These are phyloP conservation scores for Cosmorhoe ocellata DNA, from an alignment of 2,888 invertebrate genomes.

Conservation along the genomic window DNA sequence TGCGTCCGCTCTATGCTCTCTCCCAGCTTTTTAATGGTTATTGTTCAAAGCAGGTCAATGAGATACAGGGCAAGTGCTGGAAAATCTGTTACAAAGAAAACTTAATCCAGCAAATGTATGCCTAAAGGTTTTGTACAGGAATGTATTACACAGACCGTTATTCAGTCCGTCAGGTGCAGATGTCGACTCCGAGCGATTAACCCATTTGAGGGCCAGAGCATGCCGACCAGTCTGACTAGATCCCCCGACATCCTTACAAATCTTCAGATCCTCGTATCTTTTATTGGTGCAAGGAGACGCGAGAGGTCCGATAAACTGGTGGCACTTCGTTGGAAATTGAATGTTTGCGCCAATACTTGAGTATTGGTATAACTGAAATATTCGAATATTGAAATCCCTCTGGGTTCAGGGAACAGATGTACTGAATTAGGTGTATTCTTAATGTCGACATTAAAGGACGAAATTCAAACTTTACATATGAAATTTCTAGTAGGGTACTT, in stretches of 20 bases:
- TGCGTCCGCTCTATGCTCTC: no score
- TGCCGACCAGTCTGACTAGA: conserved; percentile 46
- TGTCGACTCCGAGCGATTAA: conserved; percentile 75
- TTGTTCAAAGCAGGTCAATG: conserved; percentile 14
- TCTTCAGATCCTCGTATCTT: conserved; percentile 26
- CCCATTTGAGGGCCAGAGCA: conserved; percentile 66
- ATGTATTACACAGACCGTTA: conserved; percentile 64
- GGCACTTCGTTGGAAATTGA: conserved; percentile 54
- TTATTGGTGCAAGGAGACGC: conserved; percentile 26
- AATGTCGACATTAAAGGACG: conserved; percentile 17
- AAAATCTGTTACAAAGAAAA: conserved; percentile 21
- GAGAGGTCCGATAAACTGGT: conserved; percentile 43
- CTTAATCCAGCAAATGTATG: conserved; percentile 27
- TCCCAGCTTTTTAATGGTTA: no score
- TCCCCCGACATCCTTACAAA: conserved; percentile 41
- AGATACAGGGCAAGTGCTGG: conserved; percentile 18
- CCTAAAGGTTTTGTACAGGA: conserved; percentile 48
- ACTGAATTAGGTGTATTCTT: conserved; percentile 25
- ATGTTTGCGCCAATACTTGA: conserved; percentile 68
- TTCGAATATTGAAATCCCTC: conserved; percentile 57
- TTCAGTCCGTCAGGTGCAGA: conserved; percentile 78
- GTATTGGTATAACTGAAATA: conserved; percentile 62
- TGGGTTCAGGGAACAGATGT: conserved; percentile 32
- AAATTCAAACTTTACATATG: conserved; percentile 1
- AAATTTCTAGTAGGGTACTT: no score